Percentiles rank a stretch among this genome's conserved stretches.
Conservation (phyloP, 2,113 vertebrate genomes). For the Dromiciops gliroides region DNA sequence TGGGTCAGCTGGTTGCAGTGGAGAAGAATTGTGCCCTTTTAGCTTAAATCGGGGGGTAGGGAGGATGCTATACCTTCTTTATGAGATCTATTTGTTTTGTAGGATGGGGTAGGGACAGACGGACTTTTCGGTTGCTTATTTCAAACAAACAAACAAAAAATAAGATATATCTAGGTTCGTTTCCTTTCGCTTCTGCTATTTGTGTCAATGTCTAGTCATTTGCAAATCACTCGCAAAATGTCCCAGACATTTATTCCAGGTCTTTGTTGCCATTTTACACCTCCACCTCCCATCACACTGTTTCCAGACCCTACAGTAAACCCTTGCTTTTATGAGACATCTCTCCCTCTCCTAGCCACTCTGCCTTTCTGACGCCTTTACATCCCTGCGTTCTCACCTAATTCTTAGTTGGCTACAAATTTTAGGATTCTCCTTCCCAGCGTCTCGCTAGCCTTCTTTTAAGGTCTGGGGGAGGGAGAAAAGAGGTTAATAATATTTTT, state of each 20-base stretch:
- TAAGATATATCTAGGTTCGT: constrained; percentile 1
- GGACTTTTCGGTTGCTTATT: not conserved
- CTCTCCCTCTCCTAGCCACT: not conserved
- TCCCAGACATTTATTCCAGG: constrained; percentile 1
- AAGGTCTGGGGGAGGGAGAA: not conserved
- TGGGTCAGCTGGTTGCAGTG: not conserved
- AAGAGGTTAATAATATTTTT: not conserved
- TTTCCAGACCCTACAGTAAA: not conserved
- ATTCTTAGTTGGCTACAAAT: not conserved
- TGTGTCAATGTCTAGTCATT: not conserved
- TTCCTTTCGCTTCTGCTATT: constrained; percentile 30
- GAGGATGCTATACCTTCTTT: not conserved
- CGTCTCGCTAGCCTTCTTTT: not conserved
- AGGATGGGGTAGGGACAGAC: not conserved
- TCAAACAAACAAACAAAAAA: not conserved
- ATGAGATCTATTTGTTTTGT: constrained; percentile 16
- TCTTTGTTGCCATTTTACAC: not conserved
- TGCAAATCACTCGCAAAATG: constrained; percentile 46
- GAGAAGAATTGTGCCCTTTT: not conserved
- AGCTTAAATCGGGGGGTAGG: not conserved
- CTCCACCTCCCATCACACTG: not conserved
- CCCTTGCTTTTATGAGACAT: not conserved
- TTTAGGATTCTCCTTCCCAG: not conserved
- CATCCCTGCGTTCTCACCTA: not conserved
- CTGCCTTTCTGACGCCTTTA: not conserved